Percentiles rank a stretch among this genome's conserved stretches.
Conservation (phyloP, 92 coral and sea anemone genomes). For the Muricea muricata region DNA sequence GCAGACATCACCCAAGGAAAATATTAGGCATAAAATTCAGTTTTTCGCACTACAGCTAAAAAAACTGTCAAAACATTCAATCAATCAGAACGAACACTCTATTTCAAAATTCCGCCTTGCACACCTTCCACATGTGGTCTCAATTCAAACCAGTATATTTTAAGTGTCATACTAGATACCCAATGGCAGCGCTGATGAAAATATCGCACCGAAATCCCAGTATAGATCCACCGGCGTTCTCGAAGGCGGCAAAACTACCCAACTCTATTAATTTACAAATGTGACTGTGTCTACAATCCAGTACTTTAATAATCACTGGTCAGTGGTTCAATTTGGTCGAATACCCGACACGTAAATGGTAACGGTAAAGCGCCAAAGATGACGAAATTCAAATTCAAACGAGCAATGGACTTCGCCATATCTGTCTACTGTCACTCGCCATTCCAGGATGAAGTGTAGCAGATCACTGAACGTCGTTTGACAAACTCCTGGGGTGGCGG, state of each 20-base stretch:
- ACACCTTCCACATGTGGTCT: too few species aligned
- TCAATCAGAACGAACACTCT: too few species aligned
- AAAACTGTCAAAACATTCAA: too few species aligned
- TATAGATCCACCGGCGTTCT: not conserved
- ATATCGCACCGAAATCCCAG: not conserved
- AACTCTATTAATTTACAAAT: not conserved
- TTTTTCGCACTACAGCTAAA: too few species aligned
- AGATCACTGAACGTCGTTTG: not conserved
- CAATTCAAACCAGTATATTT: too few species aligned
- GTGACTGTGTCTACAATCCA: not conserved
- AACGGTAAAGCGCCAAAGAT: not conserved
- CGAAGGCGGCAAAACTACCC: not conserved
- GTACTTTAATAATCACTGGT: not conserved
- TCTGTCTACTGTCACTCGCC: not conserved
- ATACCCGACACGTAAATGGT: not conserved
- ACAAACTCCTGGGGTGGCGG: not conserved
- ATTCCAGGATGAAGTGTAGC: conserved; percentile 12
- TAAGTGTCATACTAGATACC: not conserved
- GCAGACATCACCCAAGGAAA: too few species aligned
- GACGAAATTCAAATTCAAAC: conserved; percentile 3
- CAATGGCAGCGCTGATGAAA: not conserved
- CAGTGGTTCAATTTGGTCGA: not conserved
- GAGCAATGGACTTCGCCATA: not conserved
- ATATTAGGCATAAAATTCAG: too few species aligned
- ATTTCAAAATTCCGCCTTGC: too few species aligned